Percentiles rank a stretch among this genome's conserved stretches.
These are phyloP conservation scores for Penaeus monodon DNA, from an alignment of 2,888 invertebrate genomes.

Conservation along the genomic window DNA sequence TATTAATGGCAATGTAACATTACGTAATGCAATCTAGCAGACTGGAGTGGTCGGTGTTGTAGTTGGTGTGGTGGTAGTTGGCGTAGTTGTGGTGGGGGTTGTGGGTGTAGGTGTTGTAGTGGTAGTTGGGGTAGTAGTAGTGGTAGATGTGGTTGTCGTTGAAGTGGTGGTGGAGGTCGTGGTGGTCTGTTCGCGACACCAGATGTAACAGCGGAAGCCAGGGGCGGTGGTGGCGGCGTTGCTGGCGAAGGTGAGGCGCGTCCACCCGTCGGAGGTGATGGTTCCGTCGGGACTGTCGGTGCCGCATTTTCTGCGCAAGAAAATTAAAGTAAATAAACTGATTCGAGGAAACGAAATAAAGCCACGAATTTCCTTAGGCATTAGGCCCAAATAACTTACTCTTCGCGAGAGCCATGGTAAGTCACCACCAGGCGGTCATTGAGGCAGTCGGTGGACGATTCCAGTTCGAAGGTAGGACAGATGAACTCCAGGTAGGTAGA, in stretches of 20 bases:
- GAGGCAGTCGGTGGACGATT: slow-evolving; percentile 32
- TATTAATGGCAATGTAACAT: no score
- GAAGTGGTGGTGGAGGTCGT: slow-evolving; percentile 3
- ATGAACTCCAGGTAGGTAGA: slow-evolving; percentile 44
- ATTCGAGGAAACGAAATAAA: no score
- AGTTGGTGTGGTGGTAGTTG: no score
- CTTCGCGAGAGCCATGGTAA: slow-evolving; percentile 3
- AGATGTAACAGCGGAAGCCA: slow-evolving; percentile 34
- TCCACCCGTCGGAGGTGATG: slow-evolving; percentile 17
- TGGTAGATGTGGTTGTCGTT: slow-evolving; percentile 17
- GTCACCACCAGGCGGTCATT: slow-evolving; percentile 41
- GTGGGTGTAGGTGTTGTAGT: neutral
- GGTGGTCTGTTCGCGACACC: slow-evolving; percentile 11
- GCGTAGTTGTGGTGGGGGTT: no score
- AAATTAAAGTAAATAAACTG: neutral
- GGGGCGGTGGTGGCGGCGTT: slow-evolving; percentile 9
- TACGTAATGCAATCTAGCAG: no score
- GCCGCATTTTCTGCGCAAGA: neutral
- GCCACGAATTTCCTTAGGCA: neutral
- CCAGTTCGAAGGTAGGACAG: slow-evolving; percentile 49
- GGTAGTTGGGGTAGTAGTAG: neutral
- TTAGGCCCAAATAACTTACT: neutral
- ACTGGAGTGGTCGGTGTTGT: no score
- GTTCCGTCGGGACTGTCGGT: slow-evolving; percentile 25
- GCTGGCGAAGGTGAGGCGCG: slow-evolving; percentile 24